Evolutionary conservation across 2,797 vertebrate species (phyloP).

Genomic region (Chloroceryle amazona): DNA sequence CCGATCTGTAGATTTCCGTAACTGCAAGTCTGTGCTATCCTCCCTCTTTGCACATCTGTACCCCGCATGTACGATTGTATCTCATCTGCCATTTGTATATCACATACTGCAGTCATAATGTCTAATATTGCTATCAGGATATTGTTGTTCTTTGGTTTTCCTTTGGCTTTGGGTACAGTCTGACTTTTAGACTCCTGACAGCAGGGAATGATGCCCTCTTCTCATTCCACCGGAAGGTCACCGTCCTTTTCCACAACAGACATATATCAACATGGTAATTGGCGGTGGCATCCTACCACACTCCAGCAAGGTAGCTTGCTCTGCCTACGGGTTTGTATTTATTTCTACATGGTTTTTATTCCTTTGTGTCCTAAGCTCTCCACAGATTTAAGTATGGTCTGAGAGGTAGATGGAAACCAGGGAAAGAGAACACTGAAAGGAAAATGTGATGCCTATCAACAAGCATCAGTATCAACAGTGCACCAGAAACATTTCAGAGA

Average conservation of each 20-base stretch:
- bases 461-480: background rate
- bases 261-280: accelerated
- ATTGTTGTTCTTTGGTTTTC: background rate
- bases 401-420: background rate
- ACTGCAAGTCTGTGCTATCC: background rate
- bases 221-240: background rate
- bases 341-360: background rate
- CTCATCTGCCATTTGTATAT: background rate
- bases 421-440: background rate
- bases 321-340: background rate
- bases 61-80: background rate
- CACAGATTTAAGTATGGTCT: background rate
- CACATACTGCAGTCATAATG: background rate
- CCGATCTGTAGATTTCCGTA: background rate
- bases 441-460: background rate
- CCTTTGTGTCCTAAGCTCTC: background rate
- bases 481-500: background rate
- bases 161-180: background rate
- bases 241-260: background rate
- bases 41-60: background rate
- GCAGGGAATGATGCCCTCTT: background rate
- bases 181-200: background rate
- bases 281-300: background rate
- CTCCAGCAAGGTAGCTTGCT: background rate
- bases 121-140: background rate